Evolutionary conservation across 2,113 vertebrate species (phyloP), one percentile per base, ranked within the genome.

Genomic region (Rhea pennata): DNA sequence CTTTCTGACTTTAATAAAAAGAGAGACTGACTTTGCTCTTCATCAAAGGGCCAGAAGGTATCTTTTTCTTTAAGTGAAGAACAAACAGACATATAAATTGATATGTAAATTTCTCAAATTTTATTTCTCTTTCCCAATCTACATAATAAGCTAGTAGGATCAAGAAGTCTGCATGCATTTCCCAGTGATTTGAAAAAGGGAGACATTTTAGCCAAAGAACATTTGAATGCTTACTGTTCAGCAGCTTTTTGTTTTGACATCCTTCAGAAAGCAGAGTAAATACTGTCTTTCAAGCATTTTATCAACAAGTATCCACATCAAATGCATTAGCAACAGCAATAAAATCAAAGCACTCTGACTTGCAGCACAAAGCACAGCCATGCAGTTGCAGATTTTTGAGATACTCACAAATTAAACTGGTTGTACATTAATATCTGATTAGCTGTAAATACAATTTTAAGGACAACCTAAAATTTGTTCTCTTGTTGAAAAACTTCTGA

Each of bases 221-320:
- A 23, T 90, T 73, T 94, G 73, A 88, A 93, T 61, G 36, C n/a
- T 31, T 90, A 61, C 6, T 69, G 69, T 73, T 85, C 70, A 87
- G 54, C n/a, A 94, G 50, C 33, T 91, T 93, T 94, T 73, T 87
- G 2, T 69, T 96, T 78, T 92, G 78, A 79, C 62, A 95, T 80
- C 14, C 9, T 89, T 78, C 46, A 65, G 4, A n/a, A 84, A 81
- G 84, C 22, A 20, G 69, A 19, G 42, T 71, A 94, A 90, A 39
- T 17, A 93, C 61, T 83, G 39, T 83, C 91, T 94, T 88, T 95
- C 80, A 96, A 96, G 44, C 16, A 90, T 93, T 95, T 95, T 92
- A 78, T 91, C 91, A 96, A 81, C 29, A 84, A 84, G 7, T 46
- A 20, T 77, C 44, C 81, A 16, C 42, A 61, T 62, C 51, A 72